Percentiles rank a stretch among this genome's conserved stretches.
Conservation (phyloP, 2,888 invertebrate species). For the Lypha dubia region DNA sequence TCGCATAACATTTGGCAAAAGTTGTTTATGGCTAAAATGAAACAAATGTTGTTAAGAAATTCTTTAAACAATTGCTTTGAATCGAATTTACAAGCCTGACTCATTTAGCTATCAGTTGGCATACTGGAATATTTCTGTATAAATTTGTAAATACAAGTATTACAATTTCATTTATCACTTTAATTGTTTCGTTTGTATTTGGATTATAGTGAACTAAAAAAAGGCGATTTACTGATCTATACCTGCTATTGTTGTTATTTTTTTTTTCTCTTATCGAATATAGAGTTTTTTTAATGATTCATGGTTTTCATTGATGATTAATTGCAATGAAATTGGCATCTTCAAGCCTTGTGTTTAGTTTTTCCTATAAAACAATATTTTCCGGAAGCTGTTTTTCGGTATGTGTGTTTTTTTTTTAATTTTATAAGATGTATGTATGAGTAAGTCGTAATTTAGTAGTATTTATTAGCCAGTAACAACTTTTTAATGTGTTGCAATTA, state of each 20-base stretch:
- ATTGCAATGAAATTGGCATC: neutral
- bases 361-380: neutral
- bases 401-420: too few species aligned
- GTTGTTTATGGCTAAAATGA: neutral
- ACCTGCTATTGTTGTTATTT: conserved; percentile 1
- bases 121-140: neutral
- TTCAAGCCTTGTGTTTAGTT: neutral
- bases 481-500: too few species aligned
- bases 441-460: too few species aligned
- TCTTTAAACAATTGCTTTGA: neutral
- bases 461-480: too few species aligned
- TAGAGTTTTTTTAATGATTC: conserved; percentile 11
- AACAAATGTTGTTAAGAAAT: neutral
- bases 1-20: neutral
- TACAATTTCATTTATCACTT: conserved; percentile 24
- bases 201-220: neutral
- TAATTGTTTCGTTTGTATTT: conserved; percentile 25
- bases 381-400: neutral
- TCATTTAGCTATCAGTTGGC: conserved; percentile 1
- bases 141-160: neutral
- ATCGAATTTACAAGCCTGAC: neutral
- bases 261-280: neutral
- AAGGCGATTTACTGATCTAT: neutral
- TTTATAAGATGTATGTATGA: too few species aligned
- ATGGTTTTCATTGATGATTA: conserved; percentile 26